Percentiles rank a stretch among this genome's conserved stretches.
phyloP scores from a whole-genome alignment of 2,797 vertebrate species.

The Avahi laniger region DNA sequence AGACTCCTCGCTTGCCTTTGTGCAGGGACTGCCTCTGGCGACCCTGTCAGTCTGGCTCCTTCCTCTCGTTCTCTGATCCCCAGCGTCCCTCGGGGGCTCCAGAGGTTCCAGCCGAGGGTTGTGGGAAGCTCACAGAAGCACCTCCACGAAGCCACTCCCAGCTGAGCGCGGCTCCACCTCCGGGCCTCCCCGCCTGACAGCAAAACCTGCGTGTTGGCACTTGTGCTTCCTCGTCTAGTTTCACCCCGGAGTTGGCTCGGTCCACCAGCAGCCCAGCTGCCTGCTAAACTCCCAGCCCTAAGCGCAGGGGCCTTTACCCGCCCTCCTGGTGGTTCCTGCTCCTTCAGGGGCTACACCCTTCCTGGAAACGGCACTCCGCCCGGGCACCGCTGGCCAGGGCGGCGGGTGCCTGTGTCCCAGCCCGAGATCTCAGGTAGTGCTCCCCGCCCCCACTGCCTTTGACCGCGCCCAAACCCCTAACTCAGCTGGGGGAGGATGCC shows the following conservation, averaged over 20 bases:
- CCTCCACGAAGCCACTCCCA: constrained; percentile 40
- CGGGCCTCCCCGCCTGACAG: background rate
- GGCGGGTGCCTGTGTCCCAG: background rate
- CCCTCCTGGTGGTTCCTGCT: background rate
- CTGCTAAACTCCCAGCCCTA: background rate
- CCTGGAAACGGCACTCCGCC: background rate
- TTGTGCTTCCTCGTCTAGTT: constrained; percentile 47
- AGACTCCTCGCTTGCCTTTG: constrained; percentile 61
- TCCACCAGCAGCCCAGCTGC: background rate
- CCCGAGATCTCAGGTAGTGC: background rate
- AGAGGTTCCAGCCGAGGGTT: background rate
- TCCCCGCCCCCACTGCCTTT: background rate
- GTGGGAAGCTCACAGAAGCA: background rate
- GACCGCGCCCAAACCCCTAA: background rate
- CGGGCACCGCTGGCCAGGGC: background rate
- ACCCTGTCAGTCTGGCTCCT: background rate
- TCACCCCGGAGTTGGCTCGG: constrained; percentile 27
- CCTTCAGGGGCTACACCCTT: background rate
- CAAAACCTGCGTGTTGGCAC: constrained; percentile 51
- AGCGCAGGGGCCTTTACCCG: background rate
- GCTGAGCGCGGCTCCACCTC: background rate
- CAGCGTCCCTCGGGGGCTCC: background rate
- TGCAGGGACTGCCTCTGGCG: constrained; percentile 36
- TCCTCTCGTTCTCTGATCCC: background rate
- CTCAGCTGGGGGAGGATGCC: background rate